phyloP scores from a whole-genome alignment of 2,888 invertebrate species.

The Pterostichus niger region DNA sequence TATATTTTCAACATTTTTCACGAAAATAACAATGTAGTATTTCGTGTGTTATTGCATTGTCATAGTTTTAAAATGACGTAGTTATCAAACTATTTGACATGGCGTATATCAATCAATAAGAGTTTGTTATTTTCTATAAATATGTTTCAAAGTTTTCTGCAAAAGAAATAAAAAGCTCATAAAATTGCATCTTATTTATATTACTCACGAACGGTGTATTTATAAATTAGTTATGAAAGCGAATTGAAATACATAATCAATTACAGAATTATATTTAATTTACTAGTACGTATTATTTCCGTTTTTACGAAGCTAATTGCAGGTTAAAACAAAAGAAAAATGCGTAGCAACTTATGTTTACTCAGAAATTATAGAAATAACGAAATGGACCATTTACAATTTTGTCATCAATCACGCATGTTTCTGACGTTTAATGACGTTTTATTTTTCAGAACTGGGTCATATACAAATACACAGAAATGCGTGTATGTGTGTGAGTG shows the following conservation, averaged over 20 bases:
- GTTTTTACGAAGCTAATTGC: background rate
- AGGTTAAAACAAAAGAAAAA: background rate
- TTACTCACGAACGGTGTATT: background rate
- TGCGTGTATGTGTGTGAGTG: constrained; percentile 14
- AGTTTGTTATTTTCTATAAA: too few species aligned
- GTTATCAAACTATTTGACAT: too few species aligned
- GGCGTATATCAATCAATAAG: too few species aligned
- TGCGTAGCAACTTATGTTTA: constrained; percentile 14
- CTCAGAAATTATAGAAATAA: constrained; percentile 32
- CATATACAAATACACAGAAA: constrained; percentile 13
- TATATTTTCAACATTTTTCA: too few species aligned
- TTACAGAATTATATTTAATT: constrained; percentile 24
- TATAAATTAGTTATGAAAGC: constrained; percentile 13
- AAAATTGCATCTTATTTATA: background rate
- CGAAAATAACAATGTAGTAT: too few species aligned
- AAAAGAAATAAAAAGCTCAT: background rate
- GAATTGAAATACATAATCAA: background rate
- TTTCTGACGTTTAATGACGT: constrained; percentile 64
- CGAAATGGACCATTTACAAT: constrained; percentile 57
- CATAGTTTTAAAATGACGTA: too few species aligned
- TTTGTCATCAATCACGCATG: constrained; percentile 62
- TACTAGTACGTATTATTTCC: background rate
- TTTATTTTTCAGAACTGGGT: constrained; percentile 64
- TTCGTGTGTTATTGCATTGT: too few species aligned
- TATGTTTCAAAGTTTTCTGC: too few species aligned